Percentiles rank a stretch among this genome's conserved stretches.
phyloP scores from a whole-genome alignment of 2,888 invertebrate species.

The Axea sp. region DNA sequence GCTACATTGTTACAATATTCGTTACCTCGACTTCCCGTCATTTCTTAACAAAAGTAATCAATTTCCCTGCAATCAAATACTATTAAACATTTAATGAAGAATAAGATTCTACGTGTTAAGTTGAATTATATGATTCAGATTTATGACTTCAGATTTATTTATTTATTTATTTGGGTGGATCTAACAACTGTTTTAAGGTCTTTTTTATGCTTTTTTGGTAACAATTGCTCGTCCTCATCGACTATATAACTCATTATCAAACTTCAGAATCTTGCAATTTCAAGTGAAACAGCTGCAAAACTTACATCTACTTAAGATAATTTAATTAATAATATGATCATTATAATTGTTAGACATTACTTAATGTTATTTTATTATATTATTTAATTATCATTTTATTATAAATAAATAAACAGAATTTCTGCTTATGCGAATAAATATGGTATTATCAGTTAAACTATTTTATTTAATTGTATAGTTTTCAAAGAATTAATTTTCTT shows the following conservation, averaged over 20 bases:
- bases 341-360: neutral
- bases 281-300: conserved; percentile 19
- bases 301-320: conserved; percentile 2
- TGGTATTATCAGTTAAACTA: too few relatives aligned
- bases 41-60: conserved; percentile 57
- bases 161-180: conserved; percentile 15
- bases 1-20: conserved; percentile 64
- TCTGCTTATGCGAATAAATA: too few relatives aligned
- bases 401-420: too few relatives aligned
- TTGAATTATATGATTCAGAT: conserved; percentile 3
- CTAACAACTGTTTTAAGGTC: conserved; percentile 5
- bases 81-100: neutral
- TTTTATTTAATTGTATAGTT: too few relatives aligned
- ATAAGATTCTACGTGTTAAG: conserved; percentile 5
- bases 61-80: conserved; percentile 4
- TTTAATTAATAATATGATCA: neutral
- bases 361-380: too few relatives aligned
- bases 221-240: conserved; percentile 27
- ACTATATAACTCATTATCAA: conserved; percentile 39
- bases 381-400: too few relatives aligned
- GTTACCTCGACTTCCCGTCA: conserved; percentile 72
- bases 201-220: conserved; percentile 18
- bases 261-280: conserved; percentile 18
- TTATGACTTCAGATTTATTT: conserved; percentile 17
- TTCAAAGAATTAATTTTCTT: too few relatives aligned